Conservation (phyloP, 2,797 vertebrate species). For the Sebastes dallii region DNA sequence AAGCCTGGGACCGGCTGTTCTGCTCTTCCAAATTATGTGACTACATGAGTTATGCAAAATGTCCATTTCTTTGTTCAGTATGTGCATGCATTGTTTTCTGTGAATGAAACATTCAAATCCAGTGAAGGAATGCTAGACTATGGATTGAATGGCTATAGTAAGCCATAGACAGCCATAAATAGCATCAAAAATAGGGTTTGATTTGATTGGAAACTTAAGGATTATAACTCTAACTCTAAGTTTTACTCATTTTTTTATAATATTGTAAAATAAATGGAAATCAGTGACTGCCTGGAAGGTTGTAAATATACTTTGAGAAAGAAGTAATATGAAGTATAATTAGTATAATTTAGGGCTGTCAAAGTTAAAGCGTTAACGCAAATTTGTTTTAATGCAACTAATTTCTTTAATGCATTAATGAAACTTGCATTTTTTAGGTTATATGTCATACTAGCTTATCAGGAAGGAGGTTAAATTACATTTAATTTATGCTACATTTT, state of each 20-base stretch:
- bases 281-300: background rate
- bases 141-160: background rate
- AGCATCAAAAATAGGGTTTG: background rate
- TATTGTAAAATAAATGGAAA: background rate
- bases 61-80: background rate
- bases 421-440: no score
- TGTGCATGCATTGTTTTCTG: background rate
- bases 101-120: background rate
- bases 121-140: background rate
- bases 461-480: no score
- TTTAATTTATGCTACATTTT: no score
- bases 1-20: background rate
- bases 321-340: background rate
- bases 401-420: no score
- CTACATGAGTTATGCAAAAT: background rate
- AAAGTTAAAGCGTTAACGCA: no score
- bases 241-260: background rate
- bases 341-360: no score
- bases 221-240: background rate
- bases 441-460: no score
- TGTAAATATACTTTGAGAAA: background rate
- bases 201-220: background rate
- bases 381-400: no score
- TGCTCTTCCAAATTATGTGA: background rate
- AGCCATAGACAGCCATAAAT: background rate